A percentile compares a stretch with the other conserved stretches of the same genome.
Evolutionary conservation across 1,140 invertebrate species (phyloP).

Genomic region (Cotesia vestalis): DNA sequence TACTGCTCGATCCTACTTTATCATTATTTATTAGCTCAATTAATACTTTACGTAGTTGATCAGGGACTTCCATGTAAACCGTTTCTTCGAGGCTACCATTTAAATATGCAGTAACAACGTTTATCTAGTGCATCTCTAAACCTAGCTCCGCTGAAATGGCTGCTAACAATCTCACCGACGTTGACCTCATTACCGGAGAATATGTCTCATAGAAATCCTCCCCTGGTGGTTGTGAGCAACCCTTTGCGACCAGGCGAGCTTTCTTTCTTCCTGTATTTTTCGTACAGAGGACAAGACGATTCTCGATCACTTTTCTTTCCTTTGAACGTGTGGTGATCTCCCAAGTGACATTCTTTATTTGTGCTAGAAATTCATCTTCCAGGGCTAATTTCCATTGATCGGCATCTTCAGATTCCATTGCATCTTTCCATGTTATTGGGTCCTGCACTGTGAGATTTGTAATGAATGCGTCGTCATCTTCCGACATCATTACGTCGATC

Average conservation of each 20-base stretch:
- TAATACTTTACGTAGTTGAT: neutral
- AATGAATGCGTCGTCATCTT: conserved; percentile 28
- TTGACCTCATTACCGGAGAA: conserved; percentile 14
- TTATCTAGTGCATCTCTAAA: conserved; percentile 4
- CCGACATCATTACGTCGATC: neutral
- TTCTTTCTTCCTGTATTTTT: conserved; percentile 43
- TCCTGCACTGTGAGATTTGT: conserved; percentile 20
- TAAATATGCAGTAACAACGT: conserved; percentile 15
- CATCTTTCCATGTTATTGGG: conserved; percentile 22
- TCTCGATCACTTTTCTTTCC: conserved; percentile 39
- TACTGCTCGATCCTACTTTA: neutral
- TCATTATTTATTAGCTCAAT: neutral
- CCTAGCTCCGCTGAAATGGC: neutral
- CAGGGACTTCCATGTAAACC: conserved; percentile 18
- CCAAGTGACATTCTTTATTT: conserved; percentile 42
- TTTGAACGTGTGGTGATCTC: conserved; percentile 37
- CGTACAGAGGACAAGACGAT: conserved; percentile 45
- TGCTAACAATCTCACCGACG: conserved; percentile 4
- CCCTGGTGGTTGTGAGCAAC: conserved; percentile 34
- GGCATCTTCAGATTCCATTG: conserved; percentile 30
- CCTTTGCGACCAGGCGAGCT: conserved; percentile 50
- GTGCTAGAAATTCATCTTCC: conserved; percentile 34
- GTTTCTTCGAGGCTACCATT: conserved; percentile 32
- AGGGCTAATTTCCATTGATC: conserved; percentile 34
- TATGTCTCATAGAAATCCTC: conserved; percentile 27